phyloP scores from a whole-genome alignment of 2,113 vertebrate genomes.

The Stercorarius parasiticus region DNA sequence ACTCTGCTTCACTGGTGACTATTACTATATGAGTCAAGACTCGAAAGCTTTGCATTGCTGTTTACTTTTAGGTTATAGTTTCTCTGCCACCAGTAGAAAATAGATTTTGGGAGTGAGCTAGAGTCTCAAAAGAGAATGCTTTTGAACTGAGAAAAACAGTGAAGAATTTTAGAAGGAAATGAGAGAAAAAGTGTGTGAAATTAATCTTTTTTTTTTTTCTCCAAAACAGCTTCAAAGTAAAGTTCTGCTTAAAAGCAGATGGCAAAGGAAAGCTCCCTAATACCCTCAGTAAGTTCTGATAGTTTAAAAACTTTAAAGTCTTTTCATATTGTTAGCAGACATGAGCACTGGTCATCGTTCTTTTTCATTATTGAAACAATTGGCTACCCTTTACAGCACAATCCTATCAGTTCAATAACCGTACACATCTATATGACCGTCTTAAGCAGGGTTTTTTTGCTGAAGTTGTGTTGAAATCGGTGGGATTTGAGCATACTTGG shows the following conservation, averaged over 20 bases:
- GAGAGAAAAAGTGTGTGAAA: neutral
- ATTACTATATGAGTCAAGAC: neutral
- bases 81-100: neutral
- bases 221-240: constrained; percentile 88
- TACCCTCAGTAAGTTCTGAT: constrained; percentile 82
- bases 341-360: neutral
- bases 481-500: neutral
- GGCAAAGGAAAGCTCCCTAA: constrained; percentile 80
- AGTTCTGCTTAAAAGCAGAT: constrained; percentile 90
- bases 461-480: neutral
- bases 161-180: neutral
- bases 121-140: neutral
- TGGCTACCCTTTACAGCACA: neutral
- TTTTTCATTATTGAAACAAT: neutral
- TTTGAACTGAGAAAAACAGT: neutral
- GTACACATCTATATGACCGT: fast-evolving
- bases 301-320: neutral
- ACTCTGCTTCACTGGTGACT: neutral
- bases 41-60: neutral
- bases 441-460: neutral
- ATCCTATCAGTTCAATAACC: neutral
- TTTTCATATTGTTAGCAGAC: neutral
- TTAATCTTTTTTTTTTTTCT: neutral
- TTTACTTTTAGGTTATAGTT: neutral
- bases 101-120: neutral